Evolutionary conservation across 2,888 invertebrate species (phyloP), one percentile per base, ranked within the genome.

Genomic region (Lissocephala sabroskyi): DNA sequence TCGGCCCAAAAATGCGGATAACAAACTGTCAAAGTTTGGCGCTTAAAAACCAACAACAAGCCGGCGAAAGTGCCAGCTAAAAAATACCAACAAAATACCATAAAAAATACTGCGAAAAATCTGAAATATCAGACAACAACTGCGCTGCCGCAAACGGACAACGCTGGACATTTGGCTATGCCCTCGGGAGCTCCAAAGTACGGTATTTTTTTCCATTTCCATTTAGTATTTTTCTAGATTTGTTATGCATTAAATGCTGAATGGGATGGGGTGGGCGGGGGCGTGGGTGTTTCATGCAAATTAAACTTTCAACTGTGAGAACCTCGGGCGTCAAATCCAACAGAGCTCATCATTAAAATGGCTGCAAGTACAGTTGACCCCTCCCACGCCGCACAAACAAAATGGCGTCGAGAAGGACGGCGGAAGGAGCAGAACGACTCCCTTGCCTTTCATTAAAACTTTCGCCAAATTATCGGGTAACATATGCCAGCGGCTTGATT

Each of bases 381-480:
- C n/a, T n/a, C n/a, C n/a, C n/a, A n/a, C n/a, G n/a, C n/a, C n/a
- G n/a, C n/a, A 23, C 23, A 23, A 23, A 23, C 7, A 23, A 26
- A 6, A 45, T 26, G 49, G 44, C 43, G 42, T 41, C 10, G 9
- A 3, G 36, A 33, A 41, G 18, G 10, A 19, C n/a, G 16, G 30
- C 41, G 43, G 37, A 49, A 62, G 56, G 70, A 77, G n/a, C n/a
- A 73, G 81, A 81, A 82, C 81, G 81, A 80, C 79, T 84, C 83
- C 82, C 82, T 82, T 80, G 82, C 77, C 82, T 82, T 82, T 82
- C 82, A 83, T 82, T 82, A 82, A 82, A 82, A 82, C 82, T 82
- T 83, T 82, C 82, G 82, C 79, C 82, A 82, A 82, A 82, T 82
- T 82, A 82, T 82, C 82, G 83, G 79, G 83, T 83, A 83, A 82